A percentile compares a stretch with the other conserved stretches of the same genome.
Conservation (phyloP, 2,797 vertebrate species). For the Falco biarmicus region DNA sequence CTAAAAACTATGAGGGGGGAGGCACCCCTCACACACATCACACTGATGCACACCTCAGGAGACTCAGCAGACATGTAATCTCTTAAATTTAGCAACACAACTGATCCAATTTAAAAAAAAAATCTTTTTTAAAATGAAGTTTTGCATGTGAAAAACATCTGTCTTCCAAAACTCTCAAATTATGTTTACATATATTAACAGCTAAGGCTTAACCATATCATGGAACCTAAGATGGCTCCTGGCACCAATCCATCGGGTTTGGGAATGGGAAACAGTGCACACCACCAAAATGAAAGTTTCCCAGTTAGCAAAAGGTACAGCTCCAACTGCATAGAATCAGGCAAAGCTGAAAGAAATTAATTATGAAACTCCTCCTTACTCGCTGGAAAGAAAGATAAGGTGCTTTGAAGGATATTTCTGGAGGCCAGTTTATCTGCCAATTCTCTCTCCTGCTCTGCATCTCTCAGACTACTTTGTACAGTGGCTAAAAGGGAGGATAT, state of each 20-base stretch:
- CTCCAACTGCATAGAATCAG: neutral
- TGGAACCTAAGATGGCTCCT: neutral
- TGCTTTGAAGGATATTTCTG: constrained; percentile 18
- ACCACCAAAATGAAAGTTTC: neutral
- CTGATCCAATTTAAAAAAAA: neutral
- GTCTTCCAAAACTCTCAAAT: neutral
- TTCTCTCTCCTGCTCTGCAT: neutral
- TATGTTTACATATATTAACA: neutral
- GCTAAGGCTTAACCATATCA: neutral
- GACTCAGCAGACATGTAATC: neutral
- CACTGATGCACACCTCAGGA: neutral
- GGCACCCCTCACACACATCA: neutral
- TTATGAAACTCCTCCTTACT: neutral
- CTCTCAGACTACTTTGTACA: neutral
- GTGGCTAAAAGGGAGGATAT: neutral
- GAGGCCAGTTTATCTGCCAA: neutral
- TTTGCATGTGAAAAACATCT: neutral
- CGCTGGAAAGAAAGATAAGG: constrained; percentile 34
- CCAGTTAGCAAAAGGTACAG: neutral
- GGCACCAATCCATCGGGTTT: neutral
- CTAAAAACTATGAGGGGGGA: neutral
- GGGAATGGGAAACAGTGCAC: neutral
- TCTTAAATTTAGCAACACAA: neutral
- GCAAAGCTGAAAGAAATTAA: constrained; percentile 17
- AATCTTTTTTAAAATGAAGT: neutral